Evolutionary conservation across 2,797 vertebrate species (phyloP), one percentile per base, ranked within the genome.

Genomic region (Alauda arvensis): DNA sequence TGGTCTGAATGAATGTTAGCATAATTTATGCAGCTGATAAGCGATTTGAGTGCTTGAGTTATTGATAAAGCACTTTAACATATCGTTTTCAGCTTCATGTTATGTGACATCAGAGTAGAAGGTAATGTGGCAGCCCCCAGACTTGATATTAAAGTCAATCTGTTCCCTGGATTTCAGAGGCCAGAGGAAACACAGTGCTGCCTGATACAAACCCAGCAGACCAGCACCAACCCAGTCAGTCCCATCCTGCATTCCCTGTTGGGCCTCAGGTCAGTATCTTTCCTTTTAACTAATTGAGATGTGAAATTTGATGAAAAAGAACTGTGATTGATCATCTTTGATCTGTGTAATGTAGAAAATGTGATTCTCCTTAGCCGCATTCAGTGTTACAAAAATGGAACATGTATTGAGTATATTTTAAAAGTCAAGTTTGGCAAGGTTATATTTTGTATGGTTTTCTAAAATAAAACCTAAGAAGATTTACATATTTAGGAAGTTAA

Each of bases 181-280:
- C 95, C 96, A 98, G 98, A 96, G 98, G 98, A 94, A 98, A 98
- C 93, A 96, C 98, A 7, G 96, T 97, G 87, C 96, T 98, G 87
- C 97, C 98, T 81, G 98, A 99, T 78, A 92, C 98, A 31, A 98
- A 98, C 96, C 97, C 98, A 56, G 97, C 98, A 83, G 98, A 99
- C 85, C 98, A 98, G 90, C 98, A 98, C 94, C 98, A 98, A 39
- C 95, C 98, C 89, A 96, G 97, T 87, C 98, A 99, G 94, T 96
- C 98, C 68, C 99, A 99, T 90, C 98, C 98, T 34, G 93, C 98
- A 0, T 99, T 98, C 94, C 96, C 98, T 8, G 97, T 99, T 94
- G 99, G 98, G 91, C 98, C 98, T 92, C 99, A 99, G 98, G 99
- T 99, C 86, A 96, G 98, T 97, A 89, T 88, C 74, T 90, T 87